Evolutionary conservation across 1,140 invertebrate species (phyloP).

Genomic region (Pentalonia nigronervosa): DNA sequence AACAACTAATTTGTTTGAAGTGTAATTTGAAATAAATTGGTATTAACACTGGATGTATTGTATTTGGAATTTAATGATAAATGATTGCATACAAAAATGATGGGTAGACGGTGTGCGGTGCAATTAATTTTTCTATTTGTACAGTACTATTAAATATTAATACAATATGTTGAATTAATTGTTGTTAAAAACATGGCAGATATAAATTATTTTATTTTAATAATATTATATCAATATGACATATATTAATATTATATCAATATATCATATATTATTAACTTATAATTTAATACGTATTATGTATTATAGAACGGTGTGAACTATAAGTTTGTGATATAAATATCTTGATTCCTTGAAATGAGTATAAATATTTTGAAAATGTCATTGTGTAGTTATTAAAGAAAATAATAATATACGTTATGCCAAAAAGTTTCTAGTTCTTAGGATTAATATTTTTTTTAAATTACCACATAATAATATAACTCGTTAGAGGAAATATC

Average conservation of each 20-base stretch:
- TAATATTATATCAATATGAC: too few species aligned
- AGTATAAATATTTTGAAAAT: neutral
- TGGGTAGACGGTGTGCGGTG: too few species aligned
- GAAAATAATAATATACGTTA: neutral
- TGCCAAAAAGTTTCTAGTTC: neutral
- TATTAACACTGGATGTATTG: too few species aligned
- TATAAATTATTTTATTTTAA: neutral
- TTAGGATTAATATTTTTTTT: too few species aligned
- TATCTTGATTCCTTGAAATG: neutral
- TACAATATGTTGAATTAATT: too few species aligned
- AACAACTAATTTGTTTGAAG: too few species aligned
- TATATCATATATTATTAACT: neutral
- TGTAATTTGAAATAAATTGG: too few species aligned
- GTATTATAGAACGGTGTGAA: neutral
- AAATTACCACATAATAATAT: neutral
- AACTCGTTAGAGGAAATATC: neutral
- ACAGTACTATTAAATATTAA: too few species aligned
- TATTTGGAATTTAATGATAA: too few species aligned
- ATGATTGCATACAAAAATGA: too few species aligned
- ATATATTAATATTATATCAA: neutral
- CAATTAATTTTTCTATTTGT: too few species aligned
- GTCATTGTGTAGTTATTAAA: neutral
- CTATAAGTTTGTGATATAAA: neutral
- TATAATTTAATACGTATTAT: too few species aligned
- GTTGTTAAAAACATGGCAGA: neutral